Conservation (phyloP, 2,113 vertebrate genomes). For the Noturus placidus region DNA sequence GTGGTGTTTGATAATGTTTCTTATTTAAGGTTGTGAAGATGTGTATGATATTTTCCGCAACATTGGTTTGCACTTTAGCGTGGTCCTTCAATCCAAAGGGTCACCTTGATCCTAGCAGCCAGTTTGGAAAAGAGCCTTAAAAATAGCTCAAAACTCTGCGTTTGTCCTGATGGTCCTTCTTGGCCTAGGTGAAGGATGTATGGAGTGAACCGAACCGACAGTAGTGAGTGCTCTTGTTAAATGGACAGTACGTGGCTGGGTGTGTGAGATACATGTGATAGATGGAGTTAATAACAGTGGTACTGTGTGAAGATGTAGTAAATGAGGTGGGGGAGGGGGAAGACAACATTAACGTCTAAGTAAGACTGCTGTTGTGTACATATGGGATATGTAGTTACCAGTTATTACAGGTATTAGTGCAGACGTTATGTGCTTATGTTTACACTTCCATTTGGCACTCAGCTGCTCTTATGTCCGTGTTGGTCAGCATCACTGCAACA, state of each 20-base stretch:
- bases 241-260: not conserved
- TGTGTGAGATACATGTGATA: not conserved
- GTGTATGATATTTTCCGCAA: too few relatives aligned
- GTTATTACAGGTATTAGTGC: slow-evolving; percentile 5
- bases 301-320: slow-evolving; percentile 1
- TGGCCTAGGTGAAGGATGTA: not conserved
- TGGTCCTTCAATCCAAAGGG: not conserved
- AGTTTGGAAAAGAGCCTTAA: not conserved
- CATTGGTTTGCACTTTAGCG: too few relatives aligned
- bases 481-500: slow-evolving; percentile 3
- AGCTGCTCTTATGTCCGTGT: not conserved
- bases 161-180: too few relatives aligned
- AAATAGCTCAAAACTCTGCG: not conserved
- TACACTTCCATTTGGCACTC: slow-evolving; percentile 29
- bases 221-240: not conserved
- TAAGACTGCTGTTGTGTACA: not conserved
- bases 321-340: not conserved
- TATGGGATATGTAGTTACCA: slow-evolving; percentile 7
- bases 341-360: too few relatives aligned
- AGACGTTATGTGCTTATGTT: slow-evolving; percentile 18
- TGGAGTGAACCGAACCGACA: not conserved
- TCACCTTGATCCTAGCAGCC: not conserved
- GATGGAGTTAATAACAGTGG: not conserved
- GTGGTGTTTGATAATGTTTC: not conserved
- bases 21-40: not conserved